phyloP scores from a whole-genome alignment of 2,888 invertebrate species.

The Ischnura elegans region DNA sequence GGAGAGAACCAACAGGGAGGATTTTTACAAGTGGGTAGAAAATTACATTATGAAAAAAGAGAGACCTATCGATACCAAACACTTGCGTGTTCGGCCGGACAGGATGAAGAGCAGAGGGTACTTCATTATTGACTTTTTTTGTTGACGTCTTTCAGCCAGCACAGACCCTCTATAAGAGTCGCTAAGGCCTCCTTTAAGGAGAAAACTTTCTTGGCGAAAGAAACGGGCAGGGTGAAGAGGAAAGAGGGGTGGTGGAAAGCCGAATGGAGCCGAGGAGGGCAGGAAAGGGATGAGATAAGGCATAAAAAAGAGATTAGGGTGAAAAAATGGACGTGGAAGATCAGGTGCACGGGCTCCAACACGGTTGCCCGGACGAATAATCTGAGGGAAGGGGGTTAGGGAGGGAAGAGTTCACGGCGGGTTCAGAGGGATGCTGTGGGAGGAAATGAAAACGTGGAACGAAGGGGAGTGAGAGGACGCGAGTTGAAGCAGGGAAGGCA shows the following conservation, averaged over 20 bases:
- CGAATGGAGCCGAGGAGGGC: too few species aligned
- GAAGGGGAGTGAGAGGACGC: background rate
- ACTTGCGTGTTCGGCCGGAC: background rate
- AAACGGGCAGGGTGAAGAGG: background rate
- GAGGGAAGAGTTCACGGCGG: background rate
- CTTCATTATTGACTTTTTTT: slow-evolving; percentile 8
- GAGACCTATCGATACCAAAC: too few species aligned
- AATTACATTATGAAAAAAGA: too few species aligned
- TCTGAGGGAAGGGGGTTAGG: background rate
- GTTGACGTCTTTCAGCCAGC: background rate
- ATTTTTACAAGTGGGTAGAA: too few species aligned
- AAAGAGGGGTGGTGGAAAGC: background rate
- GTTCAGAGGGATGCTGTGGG: background rate
- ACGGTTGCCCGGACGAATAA: background rate
- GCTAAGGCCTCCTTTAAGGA: background rate
- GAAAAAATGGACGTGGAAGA: slow-evolving; percentile 20
- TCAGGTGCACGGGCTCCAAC: background rate
- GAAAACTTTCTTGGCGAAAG: slow-evolving; percentile 18
- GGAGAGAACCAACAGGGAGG: too few species aligned
- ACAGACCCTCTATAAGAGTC: background rate
- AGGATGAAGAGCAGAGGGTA: background rate
- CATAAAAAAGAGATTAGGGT: slow-evolving; percentile 31
- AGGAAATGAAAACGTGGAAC: background rate
- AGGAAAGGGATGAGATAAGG: background rate
- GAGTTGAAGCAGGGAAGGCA: background rate